phyloP scores from a whole-genome alignment of 2,888 invertebrate species.

The Amphipoea oculea region DNA sequence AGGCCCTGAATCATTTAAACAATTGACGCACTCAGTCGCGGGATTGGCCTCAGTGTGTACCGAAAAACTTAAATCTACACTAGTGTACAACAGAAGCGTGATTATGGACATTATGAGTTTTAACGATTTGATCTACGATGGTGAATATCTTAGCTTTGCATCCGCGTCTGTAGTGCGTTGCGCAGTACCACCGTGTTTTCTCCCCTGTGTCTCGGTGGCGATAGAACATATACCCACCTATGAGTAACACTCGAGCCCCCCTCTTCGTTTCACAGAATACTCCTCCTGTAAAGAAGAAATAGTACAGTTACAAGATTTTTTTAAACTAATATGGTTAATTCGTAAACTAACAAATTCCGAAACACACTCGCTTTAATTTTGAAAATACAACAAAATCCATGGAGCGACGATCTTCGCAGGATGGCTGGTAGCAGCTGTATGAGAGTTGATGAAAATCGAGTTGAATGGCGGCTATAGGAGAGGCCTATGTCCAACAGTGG shows the following conservation, averaged over 20 bases:
- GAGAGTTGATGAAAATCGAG: no score
- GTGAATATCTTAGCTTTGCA: slow-evolving; percentile 34
- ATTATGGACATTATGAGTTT: slow-evolving; percentile 25
- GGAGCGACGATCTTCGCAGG: no score
- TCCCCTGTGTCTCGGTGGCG: slow-evolving; percentile 22
- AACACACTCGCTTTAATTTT: background rate
- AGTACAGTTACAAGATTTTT: background rate
- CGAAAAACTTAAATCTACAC: background rate
- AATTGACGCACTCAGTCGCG: background rate
- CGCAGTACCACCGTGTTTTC: slow-evolving; percentile 38
- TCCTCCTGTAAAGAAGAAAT: slow-evolving; percentile 23
- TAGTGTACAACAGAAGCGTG: slow-evolving; percentile 6
- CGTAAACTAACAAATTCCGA: background rate
- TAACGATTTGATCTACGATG: background rate
- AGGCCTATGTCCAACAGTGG: no score
- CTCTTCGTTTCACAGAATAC: slow-evolving; percentile 25
- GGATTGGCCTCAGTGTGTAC: no score
- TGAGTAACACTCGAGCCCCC: slow-evolving; percentile 26
- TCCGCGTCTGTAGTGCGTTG: slow-evolving; percentile 30
- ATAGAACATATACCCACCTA: slow-evolving; percentile 31
- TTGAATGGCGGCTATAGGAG: no score
- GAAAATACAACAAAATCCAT: background rate
- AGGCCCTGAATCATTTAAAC: background rate
- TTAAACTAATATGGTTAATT: background rate
- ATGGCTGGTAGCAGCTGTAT: no score